Conservation (phyloP, 2,797 vertebrate species). For the Eleutherodactylus coqui region DNA sequence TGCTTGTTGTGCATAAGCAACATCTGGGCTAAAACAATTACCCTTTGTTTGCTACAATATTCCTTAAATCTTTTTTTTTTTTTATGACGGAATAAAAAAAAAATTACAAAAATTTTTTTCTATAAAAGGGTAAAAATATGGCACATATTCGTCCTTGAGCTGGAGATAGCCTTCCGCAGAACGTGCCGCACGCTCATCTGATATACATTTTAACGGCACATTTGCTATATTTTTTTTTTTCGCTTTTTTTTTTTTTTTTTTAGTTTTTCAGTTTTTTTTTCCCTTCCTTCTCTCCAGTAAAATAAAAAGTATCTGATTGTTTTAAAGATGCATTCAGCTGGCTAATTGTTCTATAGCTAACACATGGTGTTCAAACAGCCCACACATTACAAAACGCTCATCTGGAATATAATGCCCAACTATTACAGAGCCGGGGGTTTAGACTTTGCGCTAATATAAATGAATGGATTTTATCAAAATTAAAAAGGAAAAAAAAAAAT, state of each 20-base stretch:
- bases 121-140: conserved; percentile 75
- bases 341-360: conserved; percentile 90
- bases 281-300: conserved; percentile 69
- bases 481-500: conserved; percentile 71
- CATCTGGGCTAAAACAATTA: conserved; percentile 99
- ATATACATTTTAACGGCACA: conserved; percentile 78
- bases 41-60: conserved; percentile 99
- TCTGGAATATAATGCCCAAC: conserved; percentile 85
- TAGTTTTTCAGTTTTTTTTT: conserved; percentile 64
- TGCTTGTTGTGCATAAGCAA: conserved; percentile 99
- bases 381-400: conserved; percentile 87
- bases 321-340: conserved; percentile 89
- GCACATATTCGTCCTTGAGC: conserved; percentile 89
- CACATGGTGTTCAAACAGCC: conserved; percentile 88
- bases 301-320: conserved; percentile 91
- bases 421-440: conserved; percentile 83
- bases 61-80: conserved; percentile 83
- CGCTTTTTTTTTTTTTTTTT: conserved; percentile 73
- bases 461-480: conserved; percentile 86
- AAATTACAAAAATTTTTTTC: conserved; percentile 79
- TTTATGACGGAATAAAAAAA: conserved; percentile 65
- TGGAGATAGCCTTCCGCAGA: conserved; percentile 78
- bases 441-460: conserved; percentile 86
- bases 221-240: conserved; percentile 80
- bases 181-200: conserved; percentile 68